Base-by-base conservation (phyloP, 1,140 invertebrate genomes). In the Macrobrachium nipponense region DNA sequence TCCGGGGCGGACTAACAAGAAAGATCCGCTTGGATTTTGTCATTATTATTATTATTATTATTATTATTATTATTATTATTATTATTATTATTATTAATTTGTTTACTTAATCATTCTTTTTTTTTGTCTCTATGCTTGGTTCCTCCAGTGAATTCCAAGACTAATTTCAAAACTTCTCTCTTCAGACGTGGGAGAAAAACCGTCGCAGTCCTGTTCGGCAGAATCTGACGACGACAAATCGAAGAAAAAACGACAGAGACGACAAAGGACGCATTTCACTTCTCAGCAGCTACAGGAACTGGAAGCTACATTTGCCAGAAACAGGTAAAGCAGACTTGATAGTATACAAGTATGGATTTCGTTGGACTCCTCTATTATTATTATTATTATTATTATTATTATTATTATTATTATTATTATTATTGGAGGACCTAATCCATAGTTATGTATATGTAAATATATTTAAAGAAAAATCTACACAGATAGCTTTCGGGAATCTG, bases 251-350 rank as follows among this genome's bases (percentile, higher is more conserved):
- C 92, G 97, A 43, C 96, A 97, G 90, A 93, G 98, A 89, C 93
- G 97, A 61, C 98, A 99, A 90, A 92, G 98, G 90, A 99, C 98
- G 0, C 98, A 98, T 90, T 99, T 99, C 92, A 99, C 97, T 58
- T 97, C 96, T 84, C 97, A 98, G 90, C 98, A 99, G 92, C 93
- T 99, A 51, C 90, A 93, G 86, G 92, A 93, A 84, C 90, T 93
- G 12, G 94, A 94, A 89, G 92, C 97, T 0, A 99, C 97, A 72
- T 99, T 99, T 91, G 94, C 97, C 51, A 94, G 98, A 89, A 99
- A 99, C 93, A 94, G 98, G 72, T 86, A 60, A 73, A 43, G 58
- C 44, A 72, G 70, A 72, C 27, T 17, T n/a, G n/a, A 2, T 17
- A 36, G 27, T 36, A 36, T 36, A 36, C 27, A 4, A 36, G 27